Conservation (phyloP, 2,113 vertebrate species). For the Vidua chalybeata region DNA sequence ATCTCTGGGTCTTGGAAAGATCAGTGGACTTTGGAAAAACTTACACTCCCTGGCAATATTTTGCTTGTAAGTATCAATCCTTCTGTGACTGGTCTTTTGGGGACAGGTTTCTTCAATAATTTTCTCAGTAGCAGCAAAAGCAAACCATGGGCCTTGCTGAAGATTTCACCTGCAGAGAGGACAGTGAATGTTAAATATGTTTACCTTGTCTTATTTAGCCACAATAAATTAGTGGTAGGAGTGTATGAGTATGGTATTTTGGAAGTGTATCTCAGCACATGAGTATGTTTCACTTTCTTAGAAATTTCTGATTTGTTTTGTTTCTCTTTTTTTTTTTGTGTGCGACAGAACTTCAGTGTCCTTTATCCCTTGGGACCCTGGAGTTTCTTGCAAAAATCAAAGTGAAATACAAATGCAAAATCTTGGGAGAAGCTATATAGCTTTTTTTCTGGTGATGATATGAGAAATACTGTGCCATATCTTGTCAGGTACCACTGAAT, state of each 20-base stretch:
- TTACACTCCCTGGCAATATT: constrained; percentile 92
- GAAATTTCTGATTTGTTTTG: background rate
- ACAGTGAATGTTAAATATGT: accelerated
- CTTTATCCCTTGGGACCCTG: background rate
- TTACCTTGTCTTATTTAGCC: background rate
- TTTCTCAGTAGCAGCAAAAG: background rate
- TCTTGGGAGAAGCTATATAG: background rate
- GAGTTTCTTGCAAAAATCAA: background rate
- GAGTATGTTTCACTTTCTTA: background rate
- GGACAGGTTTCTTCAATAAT: background rate
- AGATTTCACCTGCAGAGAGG: background rate
- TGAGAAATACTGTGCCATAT: background rate
- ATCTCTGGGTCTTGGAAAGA: constrained; percentile 91
- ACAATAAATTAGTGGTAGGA: background rate
- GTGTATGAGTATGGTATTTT: background rate
- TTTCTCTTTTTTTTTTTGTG: background rate
- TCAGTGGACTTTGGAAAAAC: constrained; percentile 89
- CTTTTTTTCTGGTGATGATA: background rate
- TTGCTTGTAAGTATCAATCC: constrained; percentile 86
- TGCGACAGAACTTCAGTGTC: background rate
- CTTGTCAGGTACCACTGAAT: background rate
- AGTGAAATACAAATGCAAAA: background rate
- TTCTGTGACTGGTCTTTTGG: background rate
- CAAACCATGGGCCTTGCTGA: background rate
- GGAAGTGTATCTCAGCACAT: background rate